Base-by-base conservation (phyloP, 2,113 vertebrate genomes). In the Rutilus rutilus region DNA sequence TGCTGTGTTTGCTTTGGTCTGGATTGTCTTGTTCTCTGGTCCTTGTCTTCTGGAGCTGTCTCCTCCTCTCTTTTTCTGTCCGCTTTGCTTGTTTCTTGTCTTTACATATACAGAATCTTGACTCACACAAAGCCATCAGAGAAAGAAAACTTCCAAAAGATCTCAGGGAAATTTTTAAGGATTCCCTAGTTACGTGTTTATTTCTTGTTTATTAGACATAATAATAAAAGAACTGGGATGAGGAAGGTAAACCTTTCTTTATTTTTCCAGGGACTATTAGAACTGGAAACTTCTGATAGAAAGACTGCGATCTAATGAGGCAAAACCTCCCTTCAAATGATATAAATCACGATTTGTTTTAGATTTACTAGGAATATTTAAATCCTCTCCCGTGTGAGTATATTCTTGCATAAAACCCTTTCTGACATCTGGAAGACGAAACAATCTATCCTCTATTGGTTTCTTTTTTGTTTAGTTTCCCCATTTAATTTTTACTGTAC, bases 131-230 rank as follows among this genome's bases (percentile, higher is more conserved):
- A 60, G 52, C 50, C 67, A 57, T 64, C 73, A 86, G n/a, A 80
- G 45, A 82, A 76, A 81, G 82, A 54, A 59, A 78, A 84, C n/a
- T 30, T 85, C 59, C 75, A 83, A 82, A 67, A 57, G 62, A 79
- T 87, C 86, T 89, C 86, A 87, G 83, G 88, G 79, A 86, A 89
- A 80, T 83, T 67, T 25, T 42, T 14, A 64, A 83, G 65, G 73
- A 57, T 67, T 67, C 71, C 69, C 85, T 75, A 81, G 5, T 69
- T 33, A 2, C 17, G 1, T 65, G 4, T 47, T 33, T 33, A 33
- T 33, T 33, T 33, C 33, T 33, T 33, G 78, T 65, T 59, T 80
- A 45, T 21, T 42, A 82, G 19, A 65, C 45, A 33, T 27, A 78
- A 50, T 27, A 78, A 50, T 67, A 14, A 50, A 82, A 65, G 17